A percentile compares a stretch with the other conserved stretches of the same genome.
Evolutionary conservation across 92 coral and sea anemone species (phyloP).

Genomic region (Metridium senile): DNA sequence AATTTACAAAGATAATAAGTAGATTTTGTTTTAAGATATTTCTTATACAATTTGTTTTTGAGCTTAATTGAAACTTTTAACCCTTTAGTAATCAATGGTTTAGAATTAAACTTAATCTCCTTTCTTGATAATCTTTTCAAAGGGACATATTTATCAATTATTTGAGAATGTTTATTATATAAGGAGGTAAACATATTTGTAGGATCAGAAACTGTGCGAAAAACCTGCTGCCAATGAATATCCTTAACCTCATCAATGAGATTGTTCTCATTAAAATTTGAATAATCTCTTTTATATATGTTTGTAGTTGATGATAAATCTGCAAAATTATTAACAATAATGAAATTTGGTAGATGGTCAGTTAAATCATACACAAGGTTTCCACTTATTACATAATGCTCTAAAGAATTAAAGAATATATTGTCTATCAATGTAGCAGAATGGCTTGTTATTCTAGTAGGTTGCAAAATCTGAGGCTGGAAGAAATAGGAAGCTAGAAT

Average conservation of each 20-base stretch:
- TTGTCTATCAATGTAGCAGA: constrained; percentile 50
- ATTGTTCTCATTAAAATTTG: constrained; percentile 17
- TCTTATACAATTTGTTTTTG: constrained; percentile 37
- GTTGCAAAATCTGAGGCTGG: constrained; percentile 41
- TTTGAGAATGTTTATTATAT: constrained; percentile 30
- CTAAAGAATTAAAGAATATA: constrained; percentile 38
- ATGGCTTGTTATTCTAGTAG: constrained; percentile 41
- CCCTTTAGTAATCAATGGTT: constrained; percentile 51
- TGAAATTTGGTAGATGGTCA: too few species aligned
- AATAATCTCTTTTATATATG: constrained; percentile 40
- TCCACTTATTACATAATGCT: constrained; percentile 42
- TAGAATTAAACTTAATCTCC: constrained; percentile 42
- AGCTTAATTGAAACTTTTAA: constrained; percentile 40
- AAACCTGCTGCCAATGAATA: constrained; percentile 27
- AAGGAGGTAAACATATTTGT: constrained; percentile 48
- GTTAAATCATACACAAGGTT: constrained; percentile 44
- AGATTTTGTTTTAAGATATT: constrained; percentile 47
- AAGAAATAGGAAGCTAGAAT: constrained; percentile 30
- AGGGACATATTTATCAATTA: constrained; percentile 47
- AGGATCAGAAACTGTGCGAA: constrained; percentile 13
- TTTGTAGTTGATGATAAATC: constrained; percentile 23
- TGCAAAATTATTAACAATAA: too few species aligned
- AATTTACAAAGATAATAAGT: constrained; percentile 51
- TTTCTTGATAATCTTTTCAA: constrained; percentile 37
- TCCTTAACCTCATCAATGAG: not conserved